Percentiles rank a stretch among this genome's conserved stretches.
Evolutionary conservation across 2,888 invertebrate species (phyloP).

Genomic region (Chrysodeixis includens): DNA sequence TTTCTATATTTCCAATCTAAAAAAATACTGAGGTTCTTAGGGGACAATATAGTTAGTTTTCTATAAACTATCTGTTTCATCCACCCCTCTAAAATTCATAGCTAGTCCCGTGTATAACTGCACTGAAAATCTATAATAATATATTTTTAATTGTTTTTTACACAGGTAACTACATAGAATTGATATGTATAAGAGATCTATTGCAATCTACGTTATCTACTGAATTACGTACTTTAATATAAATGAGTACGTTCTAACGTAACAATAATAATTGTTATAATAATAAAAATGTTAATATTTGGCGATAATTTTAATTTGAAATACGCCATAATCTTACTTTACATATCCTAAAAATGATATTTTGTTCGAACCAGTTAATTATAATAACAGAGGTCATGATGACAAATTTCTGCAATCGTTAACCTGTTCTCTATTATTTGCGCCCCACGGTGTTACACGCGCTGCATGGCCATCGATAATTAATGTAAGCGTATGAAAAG

Average conservation of each 20-base stretch:
- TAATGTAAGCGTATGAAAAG: no score
- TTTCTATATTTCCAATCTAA: not conserved
- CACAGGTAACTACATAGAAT: slow-evolving; percentile 15
- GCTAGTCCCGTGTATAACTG: not conserved
- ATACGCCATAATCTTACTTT: slow-evolving; percentile 22
- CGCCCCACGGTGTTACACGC: no score
- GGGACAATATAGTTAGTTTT: not conserved
- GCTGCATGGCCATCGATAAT: no score
- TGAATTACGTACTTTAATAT: slow-evolving; percentile 10
- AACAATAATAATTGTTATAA: slow-evolving; percentile 11
- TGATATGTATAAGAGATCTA: slow-evolving; percentile 37
- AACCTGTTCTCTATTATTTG: not conserved
- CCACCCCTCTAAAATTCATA: no score
- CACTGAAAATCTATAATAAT: not conserved
- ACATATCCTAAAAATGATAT: slow-evolving; percentile 22
- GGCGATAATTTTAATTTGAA: slow-evolving; percentile 34
- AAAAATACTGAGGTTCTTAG: not conserved
- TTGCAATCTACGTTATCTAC: slow-evolving; percentile 18
- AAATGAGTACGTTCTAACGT: slow-evolving; percentile 24
- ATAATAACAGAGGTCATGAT: not conserved
- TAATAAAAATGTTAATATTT: slow-evolving; percentile 37
- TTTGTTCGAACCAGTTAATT: not conserved
- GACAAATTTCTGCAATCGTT: not conserved
- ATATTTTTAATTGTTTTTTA: not conserved
- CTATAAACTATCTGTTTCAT: no score